A percentile compares a stretch with the other conserved stretches of the same genome.
phyloP scores from a whole-genome alignment of 2,888 invertebrate species.

The Notodonta ziczac region DNA sequence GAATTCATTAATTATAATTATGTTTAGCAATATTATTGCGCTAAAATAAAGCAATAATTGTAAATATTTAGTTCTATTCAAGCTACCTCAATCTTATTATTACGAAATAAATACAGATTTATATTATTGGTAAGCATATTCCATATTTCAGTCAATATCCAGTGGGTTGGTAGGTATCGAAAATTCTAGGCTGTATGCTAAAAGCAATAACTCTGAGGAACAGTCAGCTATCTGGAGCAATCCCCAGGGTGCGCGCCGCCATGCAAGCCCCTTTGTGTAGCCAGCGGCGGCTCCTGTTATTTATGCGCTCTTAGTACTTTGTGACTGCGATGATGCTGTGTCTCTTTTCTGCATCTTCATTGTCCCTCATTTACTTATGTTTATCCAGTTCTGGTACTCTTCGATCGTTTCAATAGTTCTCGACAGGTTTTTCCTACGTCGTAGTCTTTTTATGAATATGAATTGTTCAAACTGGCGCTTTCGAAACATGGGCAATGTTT shows the following conservation, averaged over 20 bases:
- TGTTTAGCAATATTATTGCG: background rate
- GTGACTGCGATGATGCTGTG: background rate
- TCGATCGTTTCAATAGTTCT: background rate
- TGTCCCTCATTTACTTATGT: background rate
- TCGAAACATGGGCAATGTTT: too few relatives aligned
- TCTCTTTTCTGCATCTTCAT: background rate
- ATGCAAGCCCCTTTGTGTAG: conserved; percentile 2
- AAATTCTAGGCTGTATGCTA: background rate
- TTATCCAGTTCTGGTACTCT: background rate
- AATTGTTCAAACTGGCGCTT: too few relatives aligned
- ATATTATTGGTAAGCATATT: background rate
- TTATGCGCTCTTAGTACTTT: conserved; percentile 4
- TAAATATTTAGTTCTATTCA: background rate
- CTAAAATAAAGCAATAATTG: background rate
- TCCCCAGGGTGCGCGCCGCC: conserved; percentile 1
- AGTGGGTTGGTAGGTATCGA: background rate
- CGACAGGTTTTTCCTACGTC: background rate
- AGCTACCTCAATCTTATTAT: background rate
- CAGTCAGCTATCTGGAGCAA: background rate
- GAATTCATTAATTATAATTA: background rate
- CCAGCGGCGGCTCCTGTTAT: background rate
- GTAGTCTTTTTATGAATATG: background rate
- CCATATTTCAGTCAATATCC: too few relatives aligned
- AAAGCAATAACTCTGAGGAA: conserved; percentile 2
- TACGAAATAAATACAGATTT: background rate